These are phyloP conservation scores for Mormyrops boulengeri DNA, from an alignment of 2,797 vertebrate species.

Conservation along the genomic window DNA sequence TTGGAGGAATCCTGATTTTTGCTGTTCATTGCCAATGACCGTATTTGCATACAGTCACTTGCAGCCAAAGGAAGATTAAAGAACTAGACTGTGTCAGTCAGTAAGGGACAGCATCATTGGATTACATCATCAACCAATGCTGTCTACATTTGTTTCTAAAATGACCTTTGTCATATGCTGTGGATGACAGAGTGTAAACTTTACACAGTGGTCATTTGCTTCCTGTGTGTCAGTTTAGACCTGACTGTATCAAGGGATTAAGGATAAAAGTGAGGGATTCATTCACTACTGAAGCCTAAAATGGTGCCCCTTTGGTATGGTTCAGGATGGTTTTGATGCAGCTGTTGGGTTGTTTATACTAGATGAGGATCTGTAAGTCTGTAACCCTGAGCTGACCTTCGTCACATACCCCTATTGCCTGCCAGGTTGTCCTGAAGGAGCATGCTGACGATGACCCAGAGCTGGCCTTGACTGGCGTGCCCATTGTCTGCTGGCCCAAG, in stretches of 20 bases:
- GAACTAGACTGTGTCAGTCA: background rate
- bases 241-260: background rate
- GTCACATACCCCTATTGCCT: background rate
- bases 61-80: background rate
- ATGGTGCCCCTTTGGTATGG: background rate
- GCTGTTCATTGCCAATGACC: background rate
- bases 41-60: background rate
- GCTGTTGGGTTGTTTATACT: background rate
- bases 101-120: background rate
- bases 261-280: background rate
- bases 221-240: background rate
- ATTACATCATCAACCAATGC: background rate
- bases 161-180: background rate
- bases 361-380: background rate
- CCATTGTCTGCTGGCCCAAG: conserved; percentile 88
- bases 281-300: background rate
- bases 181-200: background rate
- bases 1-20: background rate
- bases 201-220: background rate
- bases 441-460: conserved; percentile 85
- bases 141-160: background rate
- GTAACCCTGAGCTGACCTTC: background rate
- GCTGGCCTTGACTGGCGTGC: conserved; percentile 82
- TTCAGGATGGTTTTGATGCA: background rate
- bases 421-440: conserved; percentile 83